phyloP scores from a whole-genome alignment of 2,888 invertebrate genomes.

The Torymus auratus region DNA sequence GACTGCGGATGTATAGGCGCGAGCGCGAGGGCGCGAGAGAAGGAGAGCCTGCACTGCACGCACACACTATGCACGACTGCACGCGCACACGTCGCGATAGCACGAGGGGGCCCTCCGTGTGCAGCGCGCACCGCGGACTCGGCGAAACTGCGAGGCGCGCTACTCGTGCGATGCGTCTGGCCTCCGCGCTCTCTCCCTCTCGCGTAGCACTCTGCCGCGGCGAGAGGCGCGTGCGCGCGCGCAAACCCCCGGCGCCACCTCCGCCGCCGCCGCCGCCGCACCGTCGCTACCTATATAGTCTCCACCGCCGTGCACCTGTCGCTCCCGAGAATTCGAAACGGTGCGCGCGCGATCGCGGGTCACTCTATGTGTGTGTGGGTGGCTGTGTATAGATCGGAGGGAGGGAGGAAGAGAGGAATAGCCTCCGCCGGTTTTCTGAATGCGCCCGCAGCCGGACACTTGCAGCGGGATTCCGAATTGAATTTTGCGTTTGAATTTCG shows the following conservation, averaged over 20 bases:
- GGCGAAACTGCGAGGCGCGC: slow-evolving; percentile 32
- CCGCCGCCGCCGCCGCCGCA: slow-evolving; percentile 13
- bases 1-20: no score
- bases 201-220: no score
- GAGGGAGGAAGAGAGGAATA: no score
- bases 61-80: neutral
- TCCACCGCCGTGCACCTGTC: slow-evolving; percentile 51
- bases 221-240: slow-evolving; percentile 28
- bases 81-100: neutral
- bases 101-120: slow-evolving; percentile 8
- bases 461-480: neutral
- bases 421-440: no score
- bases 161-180: no score
- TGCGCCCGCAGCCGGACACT: no score
- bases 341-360: neutral
- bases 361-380: neutral
- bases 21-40: no score
- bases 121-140: slow-evolving; percentile 40
- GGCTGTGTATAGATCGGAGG: neutral
- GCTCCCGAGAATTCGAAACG: slow-evolving; percentile 45
- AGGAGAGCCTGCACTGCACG: no score
- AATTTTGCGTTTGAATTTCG: slow-evolving; percentile 13
- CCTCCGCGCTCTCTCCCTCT: no score
- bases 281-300: neutral
- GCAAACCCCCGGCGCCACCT: slow-evolving; percentile 17